Percentiles rank a stretch among this genome's conserved stretches.
phyloP scores from a whole-genome alignment of 2,113 vertebrate genomes.

The Pelusios castaneus region DNA sequence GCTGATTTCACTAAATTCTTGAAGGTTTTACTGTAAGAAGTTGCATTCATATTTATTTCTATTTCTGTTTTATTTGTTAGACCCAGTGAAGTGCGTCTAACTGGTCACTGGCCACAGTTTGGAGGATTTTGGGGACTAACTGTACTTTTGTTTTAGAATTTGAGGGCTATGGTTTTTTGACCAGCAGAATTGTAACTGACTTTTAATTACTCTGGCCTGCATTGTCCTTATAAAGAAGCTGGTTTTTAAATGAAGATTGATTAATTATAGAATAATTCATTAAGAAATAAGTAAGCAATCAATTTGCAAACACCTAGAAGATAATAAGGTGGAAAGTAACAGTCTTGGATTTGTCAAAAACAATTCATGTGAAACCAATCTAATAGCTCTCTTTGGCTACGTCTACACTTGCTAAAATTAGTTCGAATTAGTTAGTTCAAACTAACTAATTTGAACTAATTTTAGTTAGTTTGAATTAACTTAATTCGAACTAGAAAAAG shows the following conservation, averaged over 20 bases:
- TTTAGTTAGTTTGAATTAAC: too few relatives aligned
- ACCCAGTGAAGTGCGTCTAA: not conserved
- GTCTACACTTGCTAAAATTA: too few relatives aligned
- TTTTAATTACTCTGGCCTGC: not conserved
- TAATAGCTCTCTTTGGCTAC: too few relatives aligned
- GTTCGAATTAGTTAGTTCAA: too few relatives aligned
- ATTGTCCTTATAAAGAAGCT: rapidly evolving
- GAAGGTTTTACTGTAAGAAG: not conserved
- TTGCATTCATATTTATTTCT: not conserved
- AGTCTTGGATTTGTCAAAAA: too few relatives aligned
- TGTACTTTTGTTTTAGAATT: not conserved
- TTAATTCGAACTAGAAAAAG: too few relatives aligned
- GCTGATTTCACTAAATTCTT: not conserved
- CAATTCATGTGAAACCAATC: too few relatives aligned
- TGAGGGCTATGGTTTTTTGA: not conserved
- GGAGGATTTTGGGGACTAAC: not conserved
- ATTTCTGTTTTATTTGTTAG: not conserved
- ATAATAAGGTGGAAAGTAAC: too few relatives aligned
- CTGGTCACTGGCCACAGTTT: not conserved
- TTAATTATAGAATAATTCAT: not conserved
- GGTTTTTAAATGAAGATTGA: not conserved
- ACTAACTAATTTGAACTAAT: too few relatives aligned
- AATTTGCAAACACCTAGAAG: too few relatives aligned
- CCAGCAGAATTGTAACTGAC: not conserved
- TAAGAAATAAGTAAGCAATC: too few relatives aligned